Percentiles rank a stretch among this genome's conserved stretches.
Conservation (phyloP, 2,888 invertebrate genomes). For the Gerris lacustris region DNA sequence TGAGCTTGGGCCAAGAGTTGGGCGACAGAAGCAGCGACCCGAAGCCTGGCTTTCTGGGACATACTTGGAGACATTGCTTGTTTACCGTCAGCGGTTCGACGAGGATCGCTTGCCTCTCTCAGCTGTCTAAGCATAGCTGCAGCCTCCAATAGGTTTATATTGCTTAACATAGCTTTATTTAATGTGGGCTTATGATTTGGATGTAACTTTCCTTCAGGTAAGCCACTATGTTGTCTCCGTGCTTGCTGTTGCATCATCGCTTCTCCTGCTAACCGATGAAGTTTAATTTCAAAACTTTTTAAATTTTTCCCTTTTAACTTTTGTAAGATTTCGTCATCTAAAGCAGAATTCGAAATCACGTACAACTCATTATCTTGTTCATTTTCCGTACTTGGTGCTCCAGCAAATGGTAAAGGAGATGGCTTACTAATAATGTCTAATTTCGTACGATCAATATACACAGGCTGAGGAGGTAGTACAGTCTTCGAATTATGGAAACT, state of each 20-base stretch:
- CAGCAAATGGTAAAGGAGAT: slow-evolving; percentile 23
- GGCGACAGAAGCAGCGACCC: slow-evolving; percentile 6
- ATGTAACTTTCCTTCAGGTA: slow-evolving; percentile 23
- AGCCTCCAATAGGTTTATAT: slow-evolving; percentile 6
- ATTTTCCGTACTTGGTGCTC: slow-evolving; percentile 20
- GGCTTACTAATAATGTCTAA: slow-evolving; percentile 20
- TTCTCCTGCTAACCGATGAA: slow-evolving; percentile 20
- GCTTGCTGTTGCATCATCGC: slow-evolving; percentile 16
- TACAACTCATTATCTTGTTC: slow-evolving; percentile 39
- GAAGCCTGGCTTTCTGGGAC: slow-evolving; percentile 6
- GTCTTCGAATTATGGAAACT: slow-evolving; percentile 43
- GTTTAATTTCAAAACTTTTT: slow-evolving; percentile 24
- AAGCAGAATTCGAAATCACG: slow-evolving; percentile 35
- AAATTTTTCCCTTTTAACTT: slow-evolving; percentile 27
- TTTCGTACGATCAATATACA: slow-evolving; percentile 23
- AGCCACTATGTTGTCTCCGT: slow-evolving; percentile 19
- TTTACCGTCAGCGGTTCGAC: neutral
- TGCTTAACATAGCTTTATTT: slow-evolving; percentile 10
- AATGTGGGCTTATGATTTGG: slow-evolving; percentile 26
- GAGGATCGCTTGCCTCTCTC: slow-evolving; percentile 1
- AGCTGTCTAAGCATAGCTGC: slow-evolving; percentile 8
- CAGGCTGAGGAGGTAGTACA: slow-evolving; percentile 64
- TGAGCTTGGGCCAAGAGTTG: slow-evolving; percentile 32
- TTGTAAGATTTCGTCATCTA: slow-evolving; percentile 29
- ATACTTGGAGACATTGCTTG: neutral